Evolutionary conservation across 92 coral and sea anemone species (phyloP).

Genomic region (Parazoanthus atlanticus): DNA sequence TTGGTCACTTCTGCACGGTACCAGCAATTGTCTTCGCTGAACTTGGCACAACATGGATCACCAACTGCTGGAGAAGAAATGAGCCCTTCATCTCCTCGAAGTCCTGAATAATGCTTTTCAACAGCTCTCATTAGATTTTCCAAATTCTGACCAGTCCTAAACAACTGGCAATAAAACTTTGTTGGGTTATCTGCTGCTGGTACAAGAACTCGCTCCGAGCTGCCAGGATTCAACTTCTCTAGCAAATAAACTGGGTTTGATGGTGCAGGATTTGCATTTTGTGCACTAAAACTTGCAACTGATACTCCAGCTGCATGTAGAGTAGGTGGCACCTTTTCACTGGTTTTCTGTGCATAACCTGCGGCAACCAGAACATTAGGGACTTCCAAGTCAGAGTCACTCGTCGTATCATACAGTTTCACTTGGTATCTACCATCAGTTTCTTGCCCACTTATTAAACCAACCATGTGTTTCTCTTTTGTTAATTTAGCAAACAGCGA

Average conservation of each 20-base stretch:
- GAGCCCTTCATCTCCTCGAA: constrained; percentile 78
- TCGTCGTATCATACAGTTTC: constrained; percentile 85
- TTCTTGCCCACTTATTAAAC: constrained; percentile 52
- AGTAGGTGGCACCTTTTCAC: constrained; percentile 19
- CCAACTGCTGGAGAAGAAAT: constrained; percentile 82
- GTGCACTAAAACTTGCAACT: background rate
- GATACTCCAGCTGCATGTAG: background rate
- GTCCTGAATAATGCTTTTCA: constrained; percentile 65
- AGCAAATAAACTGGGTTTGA: constrained; percentile 47
- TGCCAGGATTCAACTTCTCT: constrained; percentile 68
- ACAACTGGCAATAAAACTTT: constrained; percentile 82
- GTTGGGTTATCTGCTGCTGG: constrained; percentile 80
- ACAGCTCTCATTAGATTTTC: constrained; percentile 81
- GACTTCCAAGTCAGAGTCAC: constrained; percentile 84
- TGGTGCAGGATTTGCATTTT: constrained; percentile 4
- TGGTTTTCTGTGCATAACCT: constrained; percentile 76
- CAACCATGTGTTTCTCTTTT: constrained; percentile 87
- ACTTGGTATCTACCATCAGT: constrained; percentile 71
- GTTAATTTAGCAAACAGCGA: constrained; percentile 72
- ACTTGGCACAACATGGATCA: constrained; percentile 92
- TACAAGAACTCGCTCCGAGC: constrained; percentile 71
- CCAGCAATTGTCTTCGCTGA: constrained; percentile 92
- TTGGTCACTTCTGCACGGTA: constrained; percentile 81
- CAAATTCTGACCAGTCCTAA: constrained; percentile 65
- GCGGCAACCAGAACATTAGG: constrained; percentile 86